These are phyloP conservation scores for Galeopterus variegatus DNA, from an alignment of 2,113 vertebrate species.

Conservation along the genomic window DNA sequence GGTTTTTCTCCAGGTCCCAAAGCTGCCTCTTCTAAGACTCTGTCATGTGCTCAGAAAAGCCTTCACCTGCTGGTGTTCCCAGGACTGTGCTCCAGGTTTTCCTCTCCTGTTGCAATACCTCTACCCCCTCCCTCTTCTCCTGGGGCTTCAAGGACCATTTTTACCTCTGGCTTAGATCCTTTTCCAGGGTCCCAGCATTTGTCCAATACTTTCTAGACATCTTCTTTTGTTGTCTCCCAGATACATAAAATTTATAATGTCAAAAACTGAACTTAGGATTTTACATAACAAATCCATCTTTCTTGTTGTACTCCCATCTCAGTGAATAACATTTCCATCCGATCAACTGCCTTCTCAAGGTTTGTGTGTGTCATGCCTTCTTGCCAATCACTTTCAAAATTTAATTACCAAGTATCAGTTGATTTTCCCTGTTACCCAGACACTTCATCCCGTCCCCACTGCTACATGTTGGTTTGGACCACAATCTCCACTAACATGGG, in stretches of 20 bases:
- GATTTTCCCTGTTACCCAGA: not conserved
- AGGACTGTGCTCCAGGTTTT: not conserved
- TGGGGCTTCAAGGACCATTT: not conserved
- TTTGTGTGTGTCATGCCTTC: not conserved
- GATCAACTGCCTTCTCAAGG: not conserved
- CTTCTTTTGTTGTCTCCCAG: not conserved
- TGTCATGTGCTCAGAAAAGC: too few species aligned
- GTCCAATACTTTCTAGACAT: too few species aligned
- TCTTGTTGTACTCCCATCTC: not conserved
- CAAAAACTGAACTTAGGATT: not conserved
- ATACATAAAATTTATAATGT: not conserved
- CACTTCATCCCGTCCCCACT: not conserved
- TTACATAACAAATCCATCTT: not conserved
- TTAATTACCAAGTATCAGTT: too few species aligned
- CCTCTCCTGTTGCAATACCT: not conserved
- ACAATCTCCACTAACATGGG: not conserved
- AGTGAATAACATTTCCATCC: too few species aligned
- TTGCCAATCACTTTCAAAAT: not conserved
- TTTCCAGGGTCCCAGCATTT: not conserved
- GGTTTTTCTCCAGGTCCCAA: not conserved
- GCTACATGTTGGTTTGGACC: not conserved
- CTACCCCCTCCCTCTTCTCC: not conserved
- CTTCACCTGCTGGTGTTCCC: not conserved
- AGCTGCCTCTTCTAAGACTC: not conserved
- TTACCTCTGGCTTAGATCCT: not conserved